Evolutionary conservation across 2,113 vertebrate genomes (phyloP).

Genomic region (Nesoenas mayeri): DNA sequence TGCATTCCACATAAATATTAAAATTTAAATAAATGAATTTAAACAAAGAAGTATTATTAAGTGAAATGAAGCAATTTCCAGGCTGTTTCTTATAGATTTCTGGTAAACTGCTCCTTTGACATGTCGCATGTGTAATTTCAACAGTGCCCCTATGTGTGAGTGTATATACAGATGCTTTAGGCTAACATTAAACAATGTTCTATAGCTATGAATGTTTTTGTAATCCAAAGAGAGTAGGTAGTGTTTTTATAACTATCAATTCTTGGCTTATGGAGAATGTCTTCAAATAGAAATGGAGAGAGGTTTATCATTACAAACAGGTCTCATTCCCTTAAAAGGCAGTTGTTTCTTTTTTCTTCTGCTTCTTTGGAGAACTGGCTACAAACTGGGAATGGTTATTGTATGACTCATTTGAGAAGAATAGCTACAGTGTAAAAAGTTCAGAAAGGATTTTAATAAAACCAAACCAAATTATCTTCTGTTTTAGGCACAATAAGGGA

Average conservation of each 20-base stretch:
- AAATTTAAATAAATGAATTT: not conserved
- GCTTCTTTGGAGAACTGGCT: conserved; percentile 86
- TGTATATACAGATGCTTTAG: conserved; percentile 41
- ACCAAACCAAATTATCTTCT: conserved; percentile 37
- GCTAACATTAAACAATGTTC: conserved; percentile 48
- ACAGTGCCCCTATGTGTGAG: not conserved
- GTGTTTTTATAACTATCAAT: conserved; percentile 52
- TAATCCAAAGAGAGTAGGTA: conserved; percentile 55
- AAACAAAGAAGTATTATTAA: not conserved
- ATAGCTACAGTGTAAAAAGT: conserved; percentile 50
- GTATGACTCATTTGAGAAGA: conserved; percentile 79
- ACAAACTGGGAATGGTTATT: conserved; percentile 81
- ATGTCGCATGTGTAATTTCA: not conserved
- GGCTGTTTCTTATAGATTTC: not conserved
- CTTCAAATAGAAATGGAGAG: conserved; percentile 69
- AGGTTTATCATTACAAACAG: conserved; percentile 76
- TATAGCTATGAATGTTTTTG: conserved; percentile 9
- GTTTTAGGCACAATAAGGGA: not conserved
- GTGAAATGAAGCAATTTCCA: not conserved
- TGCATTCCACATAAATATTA: conserved; percentile 1
- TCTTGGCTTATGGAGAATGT: conserved; percentile 66
- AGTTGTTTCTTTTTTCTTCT: conserved; percentile 80
- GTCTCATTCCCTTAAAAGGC: conserved; percentile 91
- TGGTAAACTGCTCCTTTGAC: conserved; percentile 7
- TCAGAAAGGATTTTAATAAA: conserved; percentile 67